Evolutionary conservation across 2,797 vertebrate species (phyloP), one percentile per base, ranked within the genome.

Genomic region (Syndactyla subalaris): DNA sequence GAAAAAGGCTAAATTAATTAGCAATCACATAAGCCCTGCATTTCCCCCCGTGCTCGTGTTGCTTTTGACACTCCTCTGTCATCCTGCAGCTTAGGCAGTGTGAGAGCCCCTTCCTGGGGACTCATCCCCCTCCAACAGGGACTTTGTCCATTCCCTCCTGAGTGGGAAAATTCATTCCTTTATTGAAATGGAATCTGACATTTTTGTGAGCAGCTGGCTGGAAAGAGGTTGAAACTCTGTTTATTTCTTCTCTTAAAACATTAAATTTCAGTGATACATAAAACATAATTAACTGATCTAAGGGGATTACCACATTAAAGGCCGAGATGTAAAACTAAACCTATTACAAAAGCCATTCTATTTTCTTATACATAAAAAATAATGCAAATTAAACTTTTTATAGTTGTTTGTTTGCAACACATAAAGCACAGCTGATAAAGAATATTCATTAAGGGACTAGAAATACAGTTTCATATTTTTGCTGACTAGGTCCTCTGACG

Each of bases 301-400:
- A 94, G 54, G 73, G 67, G 39, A 70, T 78, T 54, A 67, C 90
- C 95, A 93, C 95, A 92, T 96, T 81, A 95, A 95, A 95, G 88
- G 78, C 39, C 2, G 11, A 92, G 85, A 92, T 88, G 75, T 67
- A 77, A 88, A 92, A 38, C 68, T 71, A 39, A 92, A 41, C 45
- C 12, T 32, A 22, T 51, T 72, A 45, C 70, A 93, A 73, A 83
- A 68, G 29, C 34, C 61, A 41, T 19, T 85, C 74, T 93, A 75
- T 71, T 95, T 91, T 86, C 88, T 93, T 86, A 43, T 90, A 17
- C 88, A 84, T 95, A 86, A 95, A 77, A 93, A 89, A 58, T 57
- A 52, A 95, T 95, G 94, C 92, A 96, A 97, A 97, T 95, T 4
- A 39, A 92, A 83, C 46, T 93, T 94, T 88, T 81, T 90, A n/a